Conservation (phyloP, 1,140 invertebrate species). For the Eciton burchellii region DNA sequence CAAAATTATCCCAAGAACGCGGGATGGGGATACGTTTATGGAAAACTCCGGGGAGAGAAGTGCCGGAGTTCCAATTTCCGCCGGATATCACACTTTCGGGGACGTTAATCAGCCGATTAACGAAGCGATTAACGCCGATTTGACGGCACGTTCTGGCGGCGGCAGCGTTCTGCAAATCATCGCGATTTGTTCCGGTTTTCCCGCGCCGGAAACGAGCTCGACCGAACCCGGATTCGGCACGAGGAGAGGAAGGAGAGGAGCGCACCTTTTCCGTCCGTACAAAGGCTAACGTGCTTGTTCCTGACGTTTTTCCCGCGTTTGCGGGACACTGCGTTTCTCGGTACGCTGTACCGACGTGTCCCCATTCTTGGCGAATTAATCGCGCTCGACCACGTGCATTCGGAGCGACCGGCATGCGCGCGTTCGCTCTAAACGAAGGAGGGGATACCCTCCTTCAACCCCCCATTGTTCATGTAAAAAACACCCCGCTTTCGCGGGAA, state of each 20-base stretch:
- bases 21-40: constrained; percentile 13
- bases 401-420: constrained; percentile 8
- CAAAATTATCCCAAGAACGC: constrained; percentile 25
- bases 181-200: background rate
- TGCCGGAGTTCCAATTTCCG: constrained; percentile 28
- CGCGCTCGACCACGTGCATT: constrained; percentile 66
- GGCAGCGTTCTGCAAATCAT: background rate
- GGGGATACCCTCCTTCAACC: constrained; percentile 13
- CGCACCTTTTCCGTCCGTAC: constrained; percentile 6
- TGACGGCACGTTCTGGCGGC: background rate
- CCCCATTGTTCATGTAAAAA: constrained; percentile 50
- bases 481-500: constrained; percentile 48
- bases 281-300: constrained; percentile 2
- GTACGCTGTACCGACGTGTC: constrained; percentile 40
- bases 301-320: constrained; percentile 20
- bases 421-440: constrained; percentile 23
- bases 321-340: constrained; percentile 10
- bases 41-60: too few species aligned
- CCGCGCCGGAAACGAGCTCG: constrained; percentile 1
- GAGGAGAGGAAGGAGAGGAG: background rate
- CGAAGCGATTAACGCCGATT: constrained; percentile 21
- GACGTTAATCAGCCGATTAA: too few species aligned
- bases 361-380: constrained; percentile 67
- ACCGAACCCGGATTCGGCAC: background rate
- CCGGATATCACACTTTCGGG: background rate